phyloP scores from a whole-genome alignment of 1,140 invertebrate genomes.

The Bemisia tabaci region DNA sequence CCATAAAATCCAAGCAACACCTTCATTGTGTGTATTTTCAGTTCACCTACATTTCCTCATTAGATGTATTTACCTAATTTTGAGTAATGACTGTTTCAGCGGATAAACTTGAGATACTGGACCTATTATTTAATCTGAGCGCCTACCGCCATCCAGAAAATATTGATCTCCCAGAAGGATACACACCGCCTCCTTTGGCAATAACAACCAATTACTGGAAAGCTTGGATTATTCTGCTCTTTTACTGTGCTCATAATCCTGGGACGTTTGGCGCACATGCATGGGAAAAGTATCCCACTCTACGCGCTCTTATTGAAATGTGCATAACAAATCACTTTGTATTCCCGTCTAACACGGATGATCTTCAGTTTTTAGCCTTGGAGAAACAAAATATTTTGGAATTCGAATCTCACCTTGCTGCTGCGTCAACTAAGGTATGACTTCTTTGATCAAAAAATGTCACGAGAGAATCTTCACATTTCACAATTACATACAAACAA shows the following conservation, averaged over 20 bases:
- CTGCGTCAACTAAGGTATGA: conserved; percentile 54
- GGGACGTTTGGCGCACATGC: conserved; percentile 66
- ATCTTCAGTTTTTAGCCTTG: conserved; percentile 50
- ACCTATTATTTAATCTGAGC: conserved; percentile 77
- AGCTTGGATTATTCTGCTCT: conserved; percentile 78
- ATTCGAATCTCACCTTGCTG: conserved; percentile 86
- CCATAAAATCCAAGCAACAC: no score
- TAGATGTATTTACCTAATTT: no score
- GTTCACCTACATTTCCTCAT: no score
- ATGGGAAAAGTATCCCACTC: conserved; percentile 85
- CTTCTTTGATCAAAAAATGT: no score
- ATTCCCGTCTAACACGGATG: conserved; percentile 56
- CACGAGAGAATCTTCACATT: no score
- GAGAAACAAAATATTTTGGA: conserved; percentile 77
- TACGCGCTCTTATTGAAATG: conserved; percentile 88
- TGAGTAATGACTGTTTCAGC: no score
- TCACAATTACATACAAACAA: no score
- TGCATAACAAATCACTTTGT: conserved; percentile 83
- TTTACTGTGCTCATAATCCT: conserved; percentile 82
- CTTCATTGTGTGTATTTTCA: no score
- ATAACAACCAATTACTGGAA: conserved; percentile 86
- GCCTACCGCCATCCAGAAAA: conserved; percentile 88
- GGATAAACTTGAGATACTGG: conserved; percentile 73
- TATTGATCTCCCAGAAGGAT: conserved; percentile 69
- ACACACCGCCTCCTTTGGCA: conserved; percentile 75